Percentiles rank a stretch among this genome's conserved stretches.
phyloP scores from a whole-genome alignment of 2,797 vertebrate genomes.

The Rhinogobio ventralis region DNA sequence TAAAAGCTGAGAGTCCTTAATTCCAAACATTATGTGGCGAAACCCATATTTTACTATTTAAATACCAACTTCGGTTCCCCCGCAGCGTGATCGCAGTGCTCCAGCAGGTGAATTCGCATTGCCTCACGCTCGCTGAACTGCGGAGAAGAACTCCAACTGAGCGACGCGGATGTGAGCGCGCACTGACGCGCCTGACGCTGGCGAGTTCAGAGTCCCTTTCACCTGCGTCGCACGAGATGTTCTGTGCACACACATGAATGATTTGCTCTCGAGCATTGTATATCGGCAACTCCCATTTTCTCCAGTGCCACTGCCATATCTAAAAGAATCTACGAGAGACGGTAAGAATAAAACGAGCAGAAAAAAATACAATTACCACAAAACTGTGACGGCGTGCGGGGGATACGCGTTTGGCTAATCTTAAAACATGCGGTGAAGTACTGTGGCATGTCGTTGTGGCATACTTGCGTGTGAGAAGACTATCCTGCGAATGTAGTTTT shows the following conservation, averaged over 20 bases:
- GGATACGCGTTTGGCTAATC: constrained; percentile 28
- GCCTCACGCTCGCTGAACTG: constrained; percentile 49
- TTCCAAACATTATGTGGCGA: constrained; percentile 33
- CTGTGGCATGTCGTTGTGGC: constrained; percentile 53
- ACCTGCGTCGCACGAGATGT: constrained; percentile 55
- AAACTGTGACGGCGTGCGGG: constrained; percentile 39
- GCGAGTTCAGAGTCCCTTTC: constrained; percentile 48
- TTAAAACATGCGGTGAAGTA: constrained; percentile 20
- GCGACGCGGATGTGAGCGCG: constrained; percentile 50
- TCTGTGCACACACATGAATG: constrained; percentile 25
- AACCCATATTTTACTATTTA: constrained; percentile 34
- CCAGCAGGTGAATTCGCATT: constrained; percentile 62
- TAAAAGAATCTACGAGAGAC: constrained; percentile 19
- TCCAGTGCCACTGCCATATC: constrained; percentile 4
- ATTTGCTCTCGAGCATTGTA: constrained; percentile 24
- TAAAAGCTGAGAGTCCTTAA: constrained; percentile 2
- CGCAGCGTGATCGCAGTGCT: constrained; percentile 50
- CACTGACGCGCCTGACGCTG: constrained; percentile 46
- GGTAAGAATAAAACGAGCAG: not conserved
- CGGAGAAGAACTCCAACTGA: constrained; percentile 63
- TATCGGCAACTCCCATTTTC: constrained; percentile 36
- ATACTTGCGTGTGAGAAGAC: constrained; percentile 65
- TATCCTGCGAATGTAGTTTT: constrained; percentile 52
- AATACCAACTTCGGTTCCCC: constrained; percentile 52
- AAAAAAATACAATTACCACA: constrained; percentile 23